Evolutionary conservation across 1,140 invertebrate species (phyloP), one percentile per base, ranked within the genome.

Genomic region (Drosophila lowei): DNA sequence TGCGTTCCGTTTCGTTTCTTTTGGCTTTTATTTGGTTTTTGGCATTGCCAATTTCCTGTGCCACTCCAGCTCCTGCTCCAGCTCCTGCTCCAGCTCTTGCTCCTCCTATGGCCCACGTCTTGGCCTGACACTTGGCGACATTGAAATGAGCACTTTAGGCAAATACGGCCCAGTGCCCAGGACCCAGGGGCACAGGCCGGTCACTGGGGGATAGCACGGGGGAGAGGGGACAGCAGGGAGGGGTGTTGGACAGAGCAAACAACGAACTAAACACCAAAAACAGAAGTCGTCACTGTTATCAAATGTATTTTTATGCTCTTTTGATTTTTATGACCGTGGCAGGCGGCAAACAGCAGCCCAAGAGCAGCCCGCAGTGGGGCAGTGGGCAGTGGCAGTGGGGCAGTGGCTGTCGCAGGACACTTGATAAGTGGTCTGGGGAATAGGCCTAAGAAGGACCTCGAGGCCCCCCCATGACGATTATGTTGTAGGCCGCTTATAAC

Each of bases 271-370:
- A 79, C 63, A 85, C 65, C 72, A 85, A 85, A 77, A 67, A 67
- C 48, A 53, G 56, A 71, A 72, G 76, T 77, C 63, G 73, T 56
- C 78, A 67, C 57, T 88, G 84, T 88, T 88, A 88, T 88, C 83
- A 88, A 88, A 88, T 88, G 83, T 88, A 88, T 88, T 88, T 88
- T 88, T 88, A 88, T 88, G 83, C 83, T 88, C 83, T 88, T 88
- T 88, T 88, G 83, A 88, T 88, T 88, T 88, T 88, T 88, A 88
- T 88, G 81, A 78, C 81, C 74, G 23, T 62, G 72, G 60, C 75
- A 46, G 72, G 55, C 79, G 64, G 49, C 47, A 76, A 57, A 59
- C 25, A 62, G 34, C 48, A 30, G 2, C 30, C 9, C 52, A 23
- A 38, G 2, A 38, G 3, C 3, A 4, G 11, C 11, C 11, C 34